Conservation (phyloP, 2,797 vertebrate species). For the Amniataba percoides region DNA sequence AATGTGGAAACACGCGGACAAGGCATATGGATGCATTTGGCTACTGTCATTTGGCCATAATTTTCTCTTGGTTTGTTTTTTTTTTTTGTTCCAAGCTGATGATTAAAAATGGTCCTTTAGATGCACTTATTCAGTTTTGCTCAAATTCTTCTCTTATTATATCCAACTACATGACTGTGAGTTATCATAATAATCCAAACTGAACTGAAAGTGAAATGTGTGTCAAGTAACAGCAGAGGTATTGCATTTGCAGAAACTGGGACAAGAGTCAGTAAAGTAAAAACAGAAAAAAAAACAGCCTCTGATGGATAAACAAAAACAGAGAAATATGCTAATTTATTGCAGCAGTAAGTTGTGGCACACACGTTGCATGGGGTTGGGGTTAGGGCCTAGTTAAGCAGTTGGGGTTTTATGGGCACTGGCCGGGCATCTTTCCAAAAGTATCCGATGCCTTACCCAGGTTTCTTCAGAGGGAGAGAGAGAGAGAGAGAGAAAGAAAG, state of each 20-base stretch:
- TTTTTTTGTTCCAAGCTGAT: slow-evolving; percentile 1
- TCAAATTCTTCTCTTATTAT: not conserved
- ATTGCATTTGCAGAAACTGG: slow-evolving; percentile 47
- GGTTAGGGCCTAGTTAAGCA: slow-evolving; percentile 70
- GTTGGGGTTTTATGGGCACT: slow-evolving; percentile 66
- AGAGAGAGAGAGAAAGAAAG: slow-evolving; percentile 6
- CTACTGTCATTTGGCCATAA: slow-evolving; percentile 48
- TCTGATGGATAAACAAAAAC: slow-evolving; percentile 44
- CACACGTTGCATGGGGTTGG: slow-evolving; percentile 58
- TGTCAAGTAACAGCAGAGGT: slow-evolving; percentile 16
- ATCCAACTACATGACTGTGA: not conserved
- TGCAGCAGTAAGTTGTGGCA: slow-evolving; percentile 54
- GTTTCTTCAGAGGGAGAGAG: slow-evolving; percentile 28
- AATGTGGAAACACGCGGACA: slow-evolving; percentile 70
- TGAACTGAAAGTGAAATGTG: slow-evolving; percentile 33
- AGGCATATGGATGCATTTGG: slow-evolving; percentile 60
- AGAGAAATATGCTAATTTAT: slow-evolving; percentile 39
- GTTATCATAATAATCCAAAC: not conserved
- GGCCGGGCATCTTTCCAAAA: slow-evolving; percentile 67
- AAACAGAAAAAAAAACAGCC: not conserved
- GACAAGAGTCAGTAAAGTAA: slow-evolving; percentile 38
- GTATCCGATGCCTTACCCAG: slow-evolving; percentile 34
- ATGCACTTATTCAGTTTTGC: not conserved
- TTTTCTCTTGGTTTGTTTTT: not conserved
- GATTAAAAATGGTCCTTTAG: not conserved